Conservation (phyloP, 1,140 invertebrate species). For the Dreissena rostriformis region DNA sequence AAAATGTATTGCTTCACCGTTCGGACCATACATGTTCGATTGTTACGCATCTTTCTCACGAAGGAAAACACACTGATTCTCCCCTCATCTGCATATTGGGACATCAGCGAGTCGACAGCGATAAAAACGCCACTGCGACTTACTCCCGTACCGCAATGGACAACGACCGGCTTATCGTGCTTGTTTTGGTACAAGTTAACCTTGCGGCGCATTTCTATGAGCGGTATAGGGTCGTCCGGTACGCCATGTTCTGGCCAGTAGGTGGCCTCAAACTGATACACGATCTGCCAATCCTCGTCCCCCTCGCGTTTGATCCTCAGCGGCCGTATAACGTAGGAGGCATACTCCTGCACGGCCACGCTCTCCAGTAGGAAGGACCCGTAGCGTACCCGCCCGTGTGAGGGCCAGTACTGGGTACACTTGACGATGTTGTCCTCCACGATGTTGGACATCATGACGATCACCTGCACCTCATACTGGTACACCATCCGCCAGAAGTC, state of each 20-base stretch:
- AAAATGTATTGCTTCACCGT: conserved; percentile 78
- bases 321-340: conserved; percentile 72
- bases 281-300: conserved; percentile 40
- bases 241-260: conserved; percentile 99
- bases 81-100: conserved; percentile 75
- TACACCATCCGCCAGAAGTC: conserved; percentile 80
- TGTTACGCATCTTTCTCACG: conserved; percentile 74
- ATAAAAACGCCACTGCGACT: conserved; percentile 78
- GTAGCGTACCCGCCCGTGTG: conserved; percentile 62
- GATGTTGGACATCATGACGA: conserved; percentile 77
- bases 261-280: conserved; percentile 92
- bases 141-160: conserved; percentile 91
- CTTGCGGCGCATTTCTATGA: conserved; percentile 96
- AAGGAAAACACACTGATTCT: conserved; percentile 76
- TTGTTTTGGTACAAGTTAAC: conserved; percentile 84
- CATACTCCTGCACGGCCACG: conserved; percentile 65
- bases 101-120: conserved; percentile 76
- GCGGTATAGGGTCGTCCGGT: conserved; percentile 98
- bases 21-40: conserved; percentile 76
- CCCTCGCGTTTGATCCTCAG: conserved; percentile 53
- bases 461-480: conserved; percentile 70
- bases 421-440: conserved; percentile 79
- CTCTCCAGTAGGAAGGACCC: conserved; percentile 72
- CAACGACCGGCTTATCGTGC: conserved; percentile 91
- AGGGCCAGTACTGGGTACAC: conserved; percentile 81